phyloP scores from a whole-genome alignment of 2,888 invertebrate genomes.

The Scaptomyza polygonia region DNA sequence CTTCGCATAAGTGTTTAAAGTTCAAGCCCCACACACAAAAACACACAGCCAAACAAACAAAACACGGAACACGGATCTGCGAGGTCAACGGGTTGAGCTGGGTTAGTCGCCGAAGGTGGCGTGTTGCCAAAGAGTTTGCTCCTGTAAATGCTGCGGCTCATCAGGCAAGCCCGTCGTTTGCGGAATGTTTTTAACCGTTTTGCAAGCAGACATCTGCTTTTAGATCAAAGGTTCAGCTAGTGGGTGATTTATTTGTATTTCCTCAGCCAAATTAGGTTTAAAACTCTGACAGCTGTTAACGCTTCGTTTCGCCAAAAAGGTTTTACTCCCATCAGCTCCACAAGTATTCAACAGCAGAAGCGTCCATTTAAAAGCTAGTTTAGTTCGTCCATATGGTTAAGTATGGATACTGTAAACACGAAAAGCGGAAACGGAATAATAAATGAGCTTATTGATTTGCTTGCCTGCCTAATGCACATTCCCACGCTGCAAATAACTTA shows the following conservation, averaged over 20 bases:
- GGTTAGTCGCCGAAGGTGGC: constrained; percentile 30
- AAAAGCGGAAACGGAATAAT: constrained; percentile 17
- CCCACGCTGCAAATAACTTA: background rate
- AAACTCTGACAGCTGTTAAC: constrained; percentile 57
- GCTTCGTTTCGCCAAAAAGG: constrained; percentile 49
- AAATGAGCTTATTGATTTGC: constrained; percentile 38
- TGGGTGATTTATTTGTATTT: constrained; percentile 63
- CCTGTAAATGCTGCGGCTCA: constrained; percentile 38
- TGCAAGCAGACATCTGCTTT: constrained; percentile 56
- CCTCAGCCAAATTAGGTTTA: constrained; percentile 60
- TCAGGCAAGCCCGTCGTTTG: constrained; percentile 45
- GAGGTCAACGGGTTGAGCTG: constrained; percentile 4
- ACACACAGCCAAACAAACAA: constrained; percentile 24
- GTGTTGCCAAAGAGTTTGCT: constrained; percentile 16
- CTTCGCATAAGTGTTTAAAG: constrained; percentile 53
- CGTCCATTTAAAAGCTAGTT: constrained; percentile 35
- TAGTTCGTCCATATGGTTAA: constrained; percentile 6
- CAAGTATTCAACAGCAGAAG: constrained; percentile 4
- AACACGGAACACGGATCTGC: constrained; percentile 14
- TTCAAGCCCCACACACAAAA: constrained; percentile 36
- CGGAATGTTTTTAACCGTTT: constrained; percentile 46
- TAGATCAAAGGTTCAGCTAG: constrained; percentile 69
- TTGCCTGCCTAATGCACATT: constrained; percentile 3
- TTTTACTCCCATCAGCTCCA: constrained; percentile 7
- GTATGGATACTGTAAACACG: background rate